Evolutionary conservation across 2,888 invertebrate species (phyloP).

Genomic region (Rhabditoides inermis): DNA sequence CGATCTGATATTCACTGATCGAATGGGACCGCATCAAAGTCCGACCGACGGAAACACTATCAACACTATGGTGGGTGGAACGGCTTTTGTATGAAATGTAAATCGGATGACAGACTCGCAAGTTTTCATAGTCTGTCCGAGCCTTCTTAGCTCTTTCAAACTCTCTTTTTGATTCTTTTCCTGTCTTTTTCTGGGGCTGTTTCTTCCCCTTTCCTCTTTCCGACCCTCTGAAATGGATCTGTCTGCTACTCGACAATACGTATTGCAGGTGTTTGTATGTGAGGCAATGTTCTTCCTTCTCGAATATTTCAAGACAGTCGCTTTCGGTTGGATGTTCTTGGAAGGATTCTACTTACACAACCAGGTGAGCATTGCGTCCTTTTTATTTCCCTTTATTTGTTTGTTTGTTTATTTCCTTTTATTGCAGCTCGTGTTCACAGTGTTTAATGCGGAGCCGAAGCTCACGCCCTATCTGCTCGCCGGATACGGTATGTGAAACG

Average conservation of each 20-base stretch:
- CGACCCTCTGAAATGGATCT: too few relatives aligned
- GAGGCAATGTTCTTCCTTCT: slow-evolving; percentile 70
- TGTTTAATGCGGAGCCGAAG: slow-evolving; percentile 56
- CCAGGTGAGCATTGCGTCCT: too few relatives aligned
- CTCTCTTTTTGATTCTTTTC: neutral
- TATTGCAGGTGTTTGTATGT: slow-evolving; percentile 70
- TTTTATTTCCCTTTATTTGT: too few relatives aligned
- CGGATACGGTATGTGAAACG: slow-evolving; percentile 54
- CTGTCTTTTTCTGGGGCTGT: too few relatives aligned
- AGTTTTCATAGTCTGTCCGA: too few relatives aligned
- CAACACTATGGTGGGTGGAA: slow-evolving; percentile 54
- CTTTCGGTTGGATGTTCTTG: slow-evolving; percentile 94
- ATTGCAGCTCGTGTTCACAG: slow-evolving; percentile 65
- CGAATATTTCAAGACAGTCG: slow-evolving; percentile 79
- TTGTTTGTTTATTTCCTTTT: too few relatives aligned
- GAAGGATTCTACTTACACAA: slow-evolving; percentile 76
- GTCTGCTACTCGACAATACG: neutral
- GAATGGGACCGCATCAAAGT: slow-evolving; percentile 46
- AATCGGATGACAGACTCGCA: too few relatives aligned
- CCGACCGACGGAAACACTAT: slow-evolving; percentile 52
- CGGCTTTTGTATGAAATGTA: too few relatives aligned
- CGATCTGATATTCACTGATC: slow-evolving; percentile 54
- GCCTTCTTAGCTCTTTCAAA: neutral
- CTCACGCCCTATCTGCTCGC: slow-evolving; percentile 51
- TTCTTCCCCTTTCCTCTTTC: too few relatives aligned